Base-by-base conservation (phyloP, 2,888 invertebrate species). In the Acronicta leporina region DNA sequence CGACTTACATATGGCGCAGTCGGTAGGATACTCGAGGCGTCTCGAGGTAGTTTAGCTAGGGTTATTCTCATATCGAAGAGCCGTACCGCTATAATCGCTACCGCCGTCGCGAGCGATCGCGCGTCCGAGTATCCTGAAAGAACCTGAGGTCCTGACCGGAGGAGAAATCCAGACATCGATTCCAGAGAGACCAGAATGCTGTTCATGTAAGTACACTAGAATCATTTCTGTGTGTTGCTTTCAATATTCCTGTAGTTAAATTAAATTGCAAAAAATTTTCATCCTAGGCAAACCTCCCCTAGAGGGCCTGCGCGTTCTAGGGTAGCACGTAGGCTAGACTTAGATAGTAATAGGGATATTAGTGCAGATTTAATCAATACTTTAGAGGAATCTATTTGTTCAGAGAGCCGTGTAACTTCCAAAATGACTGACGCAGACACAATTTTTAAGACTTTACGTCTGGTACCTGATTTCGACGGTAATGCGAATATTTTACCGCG, bases 381-480 rank as follows among this genome's bases (percentile, higher is more conserved):
- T 9, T 30, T 30, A 30, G 30, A 30, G 10, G 30, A 30, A 10
- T 30, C 8, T 9, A 7, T 30, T 5, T 35, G 13, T 7, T 35
- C 13, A 3, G 13, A 13, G 35, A 35, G 0, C 13, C 35, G 2
- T 13, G 35, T 1, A 35, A 13, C 5, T 5, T 5, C 35, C 3
- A 13, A 35, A 11, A 35, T 35, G 35, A 13, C 35, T 35, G 5
- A 35, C 13, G 35, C 38, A 10, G 38, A 48, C 10, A 20, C 30
- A n/a, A 38, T 47, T 20, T 47, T 14, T 14, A 47, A 47, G 35
- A 35, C 47, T 16, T 25, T 48, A 7, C 35, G 48, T n/a, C 10
- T 48, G 6, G 48, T 48, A 0, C 51, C 33, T 2, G 51, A 51
- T 7, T 51, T 51, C 6, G 51, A 51, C 33, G 33, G 42, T 4